phyloP scores from a whole-genome alignment of 2,888 invertebrate species.

The Orchesella flavescens region DNA sequence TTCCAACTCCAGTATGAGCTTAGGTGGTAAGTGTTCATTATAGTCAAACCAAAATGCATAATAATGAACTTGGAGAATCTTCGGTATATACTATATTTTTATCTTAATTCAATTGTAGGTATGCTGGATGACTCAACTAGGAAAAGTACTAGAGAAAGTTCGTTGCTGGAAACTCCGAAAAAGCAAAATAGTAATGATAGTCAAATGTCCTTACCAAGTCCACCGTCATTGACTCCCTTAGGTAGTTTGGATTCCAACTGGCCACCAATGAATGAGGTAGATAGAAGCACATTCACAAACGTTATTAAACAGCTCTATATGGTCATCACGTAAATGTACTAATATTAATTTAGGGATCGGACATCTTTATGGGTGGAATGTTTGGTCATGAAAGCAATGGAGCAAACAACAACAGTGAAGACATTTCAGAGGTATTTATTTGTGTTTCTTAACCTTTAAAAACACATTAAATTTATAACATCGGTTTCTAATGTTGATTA shows the following conservation, averaged over 20 bases:
- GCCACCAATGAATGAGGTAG: conserved; percentile 43
- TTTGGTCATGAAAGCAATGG: conserved; percentile 45
- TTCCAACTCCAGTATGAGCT: conserved; percentile 65
- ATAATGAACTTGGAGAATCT: not conserved
- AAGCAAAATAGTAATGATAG: conserved; percentile 20
- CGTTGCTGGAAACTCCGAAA: conserved; percentile 47
- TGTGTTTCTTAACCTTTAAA: not conserved
- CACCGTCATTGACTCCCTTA: conserved; percentile 13
- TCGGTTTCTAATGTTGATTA: not conserved
- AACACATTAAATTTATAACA: too few relatives aligned
- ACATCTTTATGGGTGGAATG: conserved; percentile 54
- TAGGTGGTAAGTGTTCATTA: conserved; percentile 52
- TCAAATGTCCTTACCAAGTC: conserved; percentile 7
- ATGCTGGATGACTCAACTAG: conserved; percentile 45
- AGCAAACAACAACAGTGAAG: conserved; percentile 6
- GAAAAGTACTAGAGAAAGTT: conserved; percentile 37
- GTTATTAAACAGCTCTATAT: too few relatives aligned
- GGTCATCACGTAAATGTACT: too few relatives aligned
- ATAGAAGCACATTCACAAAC: too few relatives aligned
- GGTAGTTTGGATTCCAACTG: conserved; percentile 42
- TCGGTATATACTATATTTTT: not conserved
- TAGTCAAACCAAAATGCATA: not conserved
- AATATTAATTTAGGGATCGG: conserved; percentile 16
- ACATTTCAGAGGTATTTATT: conserved; percentile 41
- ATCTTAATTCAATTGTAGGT: conserved; percentile 26